These are phyloP conservation scores for Ascidia mentula DNA, from an alignment of 23 tunicate genomes.

Conservation along the genomic window DNA sequence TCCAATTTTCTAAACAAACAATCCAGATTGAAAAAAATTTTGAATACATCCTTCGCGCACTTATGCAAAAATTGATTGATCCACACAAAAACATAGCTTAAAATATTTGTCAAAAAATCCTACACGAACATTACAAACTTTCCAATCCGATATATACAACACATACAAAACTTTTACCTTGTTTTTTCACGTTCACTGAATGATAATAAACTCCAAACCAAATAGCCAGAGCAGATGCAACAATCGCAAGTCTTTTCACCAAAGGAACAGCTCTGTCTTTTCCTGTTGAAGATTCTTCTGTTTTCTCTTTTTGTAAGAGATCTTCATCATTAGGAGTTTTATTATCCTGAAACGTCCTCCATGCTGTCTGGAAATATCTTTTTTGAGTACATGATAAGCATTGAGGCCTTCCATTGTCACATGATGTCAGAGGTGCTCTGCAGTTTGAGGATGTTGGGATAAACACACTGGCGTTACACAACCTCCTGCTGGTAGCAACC, in stretches of 20 bases:
- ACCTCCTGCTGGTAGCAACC: too few species aligned
- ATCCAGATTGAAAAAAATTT: too few species aligned
- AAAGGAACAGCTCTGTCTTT: conserved; percentile 25
- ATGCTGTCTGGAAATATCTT: background rate
- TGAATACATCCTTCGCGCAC: too few species aligned
- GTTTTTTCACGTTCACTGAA: conserved; percentile 16
- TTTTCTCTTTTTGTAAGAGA: too few species aligned
- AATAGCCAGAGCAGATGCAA: conserved; percentile 5
- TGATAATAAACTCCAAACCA: conserved; percentile 36
- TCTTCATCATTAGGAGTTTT: background rate
- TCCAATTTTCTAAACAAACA: too few species aligned
- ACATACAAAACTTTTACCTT: conserved; percentile 16
- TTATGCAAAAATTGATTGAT: too few species aligned
- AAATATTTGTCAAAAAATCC: background rate
- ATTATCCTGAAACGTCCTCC: background rate
- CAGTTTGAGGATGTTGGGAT: too few species aligned
- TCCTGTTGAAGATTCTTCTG: background rate
- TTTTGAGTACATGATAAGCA: background rate
- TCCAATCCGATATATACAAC: too few species aligned
- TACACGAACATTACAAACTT: background rate
- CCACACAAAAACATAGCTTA: too few species aligned
- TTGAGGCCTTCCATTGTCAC: background rate
- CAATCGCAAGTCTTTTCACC: conserved; percentile 38
- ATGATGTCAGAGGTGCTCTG: too few species aligned
- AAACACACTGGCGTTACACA: too few species aligned